Evolutionary conservation across 2,113 vertebrate genomes (phyloP), one percentile per base, ranked within the genome.

Genomic region (Loxodonta africana): DNA sequence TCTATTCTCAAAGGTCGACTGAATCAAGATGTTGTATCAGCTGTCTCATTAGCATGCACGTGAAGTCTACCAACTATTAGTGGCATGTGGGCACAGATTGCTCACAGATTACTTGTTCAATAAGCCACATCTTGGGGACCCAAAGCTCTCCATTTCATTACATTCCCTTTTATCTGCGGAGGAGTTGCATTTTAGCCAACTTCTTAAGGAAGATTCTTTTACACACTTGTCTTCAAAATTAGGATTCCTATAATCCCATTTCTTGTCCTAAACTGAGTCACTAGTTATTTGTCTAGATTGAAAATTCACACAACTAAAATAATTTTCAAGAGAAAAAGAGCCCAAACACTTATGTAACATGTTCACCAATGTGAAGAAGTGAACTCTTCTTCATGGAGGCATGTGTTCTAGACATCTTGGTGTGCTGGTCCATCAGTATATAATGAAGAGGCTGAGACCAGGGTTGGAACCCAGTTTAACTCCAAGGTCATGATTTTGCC

Each of bases 401-500:
- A 30, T 67, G 26, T 48, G 20, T 44, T n/a, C 12, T 53, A 81
- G 83, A 74, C 18, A 8, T 63, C 53, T 57, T 71, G 10, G 4
- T 94, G 3, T 62, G 46, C 25, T 25, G 28, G 8, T 28, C 67
- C 21, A 8, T 37, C 37, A 37, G 60, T 23, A 41, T 23, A 4
- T 20, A 51, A 9, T 6, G 62, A 65, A 60, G 57, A 81, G 30
- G 73, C 14, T 0, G 51, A 77, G 46, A 18, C 12, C 48, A 1
- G 26, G 20, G 8, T 46, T 2, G 2, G 5, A 8, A 2, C 9
- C 30, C 60, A 8, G 21, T 23, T 7, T 1, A 3, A 30, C n/a
- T 18, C 6, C 4, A 0, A 17, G 33, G 15, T 1, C 7, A 2
- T 0, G 7, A 4, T 5, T 18, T 33, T 10, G 21, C 18, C 6